Conservation (phyloP, 2,888 invertebrate species). For the Cantharis flavilabris region DNA sequence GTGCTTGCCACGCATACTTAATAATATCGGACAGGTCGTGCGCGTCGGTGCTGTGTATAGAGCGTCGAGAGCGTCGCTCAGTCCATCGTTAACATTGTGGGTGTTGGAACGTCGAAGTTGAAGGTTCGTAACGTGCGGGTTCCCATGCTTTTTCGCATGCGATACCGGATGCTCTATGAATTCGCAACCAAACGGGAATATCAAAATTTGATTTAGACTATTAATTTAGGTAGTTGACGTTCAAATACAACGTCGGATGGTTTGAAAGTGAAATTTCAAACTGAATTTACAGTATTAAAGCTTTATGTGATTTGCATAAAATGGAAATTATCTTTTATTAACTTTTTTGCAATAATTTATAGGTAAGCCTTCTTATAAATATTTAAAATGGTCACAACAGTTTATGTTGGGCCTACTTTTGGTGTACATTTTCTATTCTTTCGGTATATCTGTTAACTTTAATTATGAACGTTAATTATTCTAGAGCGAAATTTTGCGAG, state of each 20-base stretch:
- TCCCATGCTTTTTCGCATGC: conserved; percentile 21
- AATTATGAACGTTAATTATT: conserved; percentile 24
- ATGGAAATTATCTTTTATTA: neutral
- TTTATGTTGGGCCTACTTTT: neutral
- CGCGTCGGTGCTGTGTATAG: conserved; percentile 41
- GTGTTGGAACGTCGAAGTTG: conserved; percentile 46
- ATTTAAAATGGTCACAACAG: neutral
- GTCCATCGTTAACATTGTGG: conserved; percentile 51
- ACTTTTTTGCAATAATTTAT: neutral
- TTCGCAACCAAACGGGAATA: neutral
- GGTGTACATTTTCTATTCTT: conserved; percentile 5
- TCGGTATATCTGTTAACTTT: conserved; percentile 18
- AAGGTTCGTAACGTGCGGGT: conserved; percentile 33
- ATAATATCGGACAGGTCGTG: conserved; percentile 33
- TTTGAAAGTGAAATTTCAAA: neutral
- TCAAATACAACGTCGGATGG: neutral
- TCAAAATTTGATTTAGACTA: neutral
- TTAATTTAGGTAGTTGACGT: neutral
- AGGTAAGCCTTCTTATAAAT: neutral
- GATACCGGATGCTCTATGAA: conserved; percentile 13
- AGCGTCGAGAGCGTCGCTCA: conserved; percentile 47
- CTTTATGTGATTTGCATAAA: neutral
- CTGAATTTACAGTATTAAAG: neutral
- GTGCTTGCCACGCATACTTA: conserved; percentile 29
- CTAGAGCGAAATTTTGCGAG: conserved; percentile 10